Evolutionary conservation across 1,140 invertebrate genomes (phyloP).

Genomic region (Lepidurus packardi): DNA sequence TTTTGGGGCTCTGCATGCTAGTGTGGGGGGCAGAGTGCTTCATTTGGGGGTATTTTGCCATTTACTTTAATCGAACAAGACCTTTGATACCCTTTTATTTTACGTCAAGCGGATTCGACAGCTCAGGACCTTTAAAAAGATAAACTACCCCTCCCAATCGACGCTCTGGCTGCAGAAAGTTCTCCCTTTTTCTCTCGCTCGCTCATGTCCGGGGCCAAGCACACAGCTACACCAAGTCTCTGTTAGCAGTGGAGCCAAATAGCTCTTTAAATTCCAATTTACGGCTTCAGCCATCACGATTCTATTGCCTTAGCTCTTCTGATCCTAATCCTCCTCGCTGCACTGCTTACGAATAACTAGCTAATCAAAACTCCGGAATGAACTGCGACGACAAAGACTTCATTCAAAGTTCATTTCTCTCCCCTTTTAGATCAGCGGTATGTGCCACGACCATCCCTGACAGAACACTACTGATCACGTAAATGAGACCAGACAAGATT

Average conservation of each 20-base stretch:
- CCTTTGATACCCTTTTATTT: conserved; percentile 4
- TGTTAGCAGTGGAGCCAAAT: neutral
- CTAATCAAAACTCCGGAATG: conserved; percentile 15
- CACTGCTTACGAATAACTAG: conserved; percentile 15
- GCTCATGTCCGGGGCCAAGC: neutral
- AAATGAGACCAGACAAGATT: neutral
- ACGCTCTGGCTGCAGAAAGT: neutral
- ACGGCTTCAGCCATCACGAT: neutral
- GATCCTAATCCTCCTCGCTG: conserved; percentile 12
- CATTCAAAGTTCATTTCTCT: conserved; percentile 14
- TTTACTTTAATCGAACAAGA: conserved; percentile 19
- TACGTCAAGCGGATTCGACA: too few species aligned
- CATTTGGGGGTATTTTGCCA: neutral
- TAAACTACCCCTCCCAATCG: neutral
- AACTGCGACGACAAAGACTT: conserved; percentile 14
- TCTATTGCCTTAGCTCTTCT: conserved; percentile 1
- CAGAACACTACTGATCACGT: neutral
- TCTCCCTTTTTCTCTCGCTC: neutral
- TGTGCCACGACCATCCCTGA: neutral
- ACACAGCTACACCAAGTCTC: neutral
- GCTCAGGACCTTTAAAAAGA: too few species aligned
- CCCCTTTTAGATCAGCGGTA: neutral
- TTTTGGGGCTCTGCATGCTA: neutral
- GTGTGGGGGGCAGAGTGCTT: neutral
- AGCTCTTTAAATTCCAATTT: conserved; percentile 15